These are phyloP conservation scores for Brenthis daphne DNA, from an alignment of 2,888 invertebrate genomes.

Conservation along the genomic window DNA sequence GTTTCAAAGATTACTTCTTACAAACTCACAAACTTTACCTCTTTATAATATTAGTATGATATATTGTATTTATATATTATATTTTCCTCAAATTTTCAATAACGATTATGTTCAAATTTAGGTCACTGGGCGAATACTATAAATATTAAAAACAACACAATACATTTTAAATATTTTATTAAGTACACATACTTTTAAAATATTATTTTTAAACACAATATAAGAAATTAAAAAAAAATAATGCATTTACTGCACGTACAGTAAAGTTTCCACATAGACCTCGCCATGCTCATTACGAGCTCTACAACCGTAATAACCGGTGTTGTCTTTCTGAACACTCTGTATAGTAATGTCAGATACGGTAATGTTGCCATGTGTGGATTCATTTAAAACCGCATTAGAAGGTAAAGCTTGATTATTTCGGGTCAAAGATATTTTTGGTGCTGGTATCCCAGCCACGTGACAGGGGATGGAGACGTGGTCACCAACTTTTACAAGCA, in stretches of 20 bases:
- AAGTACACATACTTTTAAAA: too few species aligned
- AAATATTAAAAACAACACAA: too few species aligned
- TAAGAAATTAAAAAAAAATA: too few species aligned
- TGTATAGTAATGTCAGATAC: constrained; percentile 55
- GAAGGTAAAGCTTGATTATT: constrained; percentile 53
- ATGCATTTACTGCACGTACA: constrained; percentile 35
- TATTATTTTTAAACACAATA: too few species aligned
- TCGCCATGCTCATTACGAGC: constrained; percentile 56
- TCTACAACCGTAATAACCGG: constrained; percentile 66
- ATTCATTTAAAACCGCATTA: constrained; percentile 41
- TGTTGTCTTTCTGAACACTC: constrained; percentile 52
- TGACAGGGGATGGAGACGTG: constrained; percentile 61
- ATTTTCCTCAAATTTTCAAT: too few species aligned
- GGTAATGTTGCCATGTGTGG: constrained; percentile 32
- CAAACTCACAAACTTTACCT: too few species aligned
- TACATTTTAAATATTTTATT: too few species aligned
- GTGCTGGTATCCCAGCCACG: constrained; percentile 51
- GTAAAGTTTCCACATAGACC: constrained; percentile 53
- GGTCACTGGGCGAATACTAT: too few species aligned
- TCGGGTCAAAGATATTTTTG: constrained; percentile 54
- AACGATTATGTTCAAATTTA: too few species aligned
- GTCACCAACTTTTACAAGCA: constrained; percentile 49
- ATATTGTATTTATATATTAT: too few species aligned
- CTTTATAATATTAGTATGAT: too few species aligned
- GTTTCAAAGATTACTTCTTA: too few species aligned